Evolutionary conservation across 2,888 invertebrate genomes (phyloP).

Genomic region (Sycophila texana): DNA sequence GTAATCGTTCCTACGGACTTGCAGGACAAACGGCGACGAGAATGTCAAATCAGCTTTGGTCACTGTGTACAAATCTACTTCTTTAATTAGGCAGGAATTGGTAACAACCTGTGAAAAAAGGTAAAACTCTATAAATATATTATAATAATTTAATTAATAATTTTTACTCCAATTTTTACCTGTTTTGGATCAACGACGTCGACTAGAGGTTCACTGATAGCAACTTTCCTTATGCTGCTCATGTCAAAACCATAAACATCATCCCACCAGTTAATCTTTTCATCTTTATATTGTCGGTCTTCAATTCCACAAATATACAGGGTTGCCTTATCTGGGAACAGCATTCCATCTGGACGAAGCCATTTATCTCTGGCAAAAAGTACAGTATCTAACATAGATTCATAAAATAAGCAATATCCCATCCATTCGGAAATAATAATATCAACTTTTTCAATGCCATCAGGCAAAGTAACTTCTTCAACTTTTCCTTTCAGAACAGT

Average conservation of each 20-base stretch:
- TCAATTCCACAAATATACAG: constrained; percentile 95
- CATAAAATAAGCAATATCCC: constrained; percentile 96
- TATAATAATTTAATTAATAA: neutral
- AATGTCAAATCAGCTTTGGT: constrained; percentile 96
- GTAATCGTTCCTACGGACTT: constrained; percentile 94
- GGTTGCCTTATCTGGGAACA: constrained; percentile 95
- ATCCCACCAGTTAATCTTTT: constrained; percentile 99
- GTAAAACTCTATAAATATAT: constrained; percentile 11
- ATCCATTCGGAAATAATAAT: constrained; percentile 92
- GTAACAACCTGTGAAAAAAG: constrained; percentile 91
- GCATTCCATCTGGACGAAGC: constrained; percentile 92
- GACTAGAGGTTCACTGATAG: constrained; percentile 98
- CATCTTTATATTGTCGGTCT: constrained; percentile 99
- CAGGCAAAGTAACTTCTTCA: constrained; percentile 95
- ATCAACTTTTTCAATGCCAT: constrained; percentile 93
- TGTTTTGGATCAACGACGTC: constrained; percentile 99
- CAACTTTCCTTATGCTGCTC: constrained; percentile 98
- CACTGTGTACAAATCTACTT: constrained; percentile 99
- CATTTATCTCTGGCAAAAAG: constrained; percentile 98
- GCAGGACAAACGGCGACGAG: constrained; percentile 89
- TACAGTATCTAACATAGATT: constrained; percentile 99
- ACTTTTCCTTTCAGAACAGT: constrained; percentile 93
- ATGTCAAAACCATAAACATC: constrained; percentile 99
- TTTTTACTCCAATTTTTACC: constrained; percentile 61
- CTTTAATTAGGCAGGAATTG: constrained; percentile 95